Conservation (phyloP, 2,113 vertebrate species). For the Eulemur rufifrons region DNA sequence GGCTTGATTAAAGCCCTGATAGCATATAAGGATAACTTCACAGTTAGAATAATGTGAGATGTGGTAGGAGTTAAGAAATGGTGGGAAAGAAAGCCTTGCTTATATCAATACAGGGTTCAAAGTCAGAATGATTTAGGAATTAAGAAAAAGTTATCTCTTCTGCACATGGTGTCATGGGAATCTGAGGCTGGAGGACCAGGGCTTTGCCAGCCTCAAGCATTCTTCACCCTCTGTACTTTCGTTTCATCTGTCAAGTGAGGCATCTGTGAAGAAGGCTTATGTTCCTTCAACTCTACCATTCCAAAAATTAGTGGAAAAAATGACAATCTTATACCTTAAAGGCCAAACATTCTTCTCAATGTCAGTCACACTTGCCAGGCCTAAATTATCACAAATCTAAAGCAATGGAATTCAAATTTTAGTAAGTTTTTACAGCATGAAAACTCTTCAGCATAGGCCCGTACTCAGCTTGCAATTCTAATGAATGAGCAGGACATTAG, state of each 20-base stretch:
- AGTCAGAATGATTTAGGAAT: background rate
- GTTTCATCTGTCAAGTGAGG: background rate
- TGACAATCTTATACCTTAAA: constrained; percentile 29
- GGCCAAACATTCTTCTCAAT: background rate
- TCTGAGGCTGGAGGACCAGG: background rate
- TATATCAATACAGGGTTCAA: background rate
- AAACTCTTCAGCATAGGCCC: background rate
- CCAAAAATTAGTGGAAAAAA: constrained; percentile 20
- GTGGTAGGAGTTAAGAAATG: background rate
- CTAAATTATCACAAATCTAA: constrained; percentile 38
- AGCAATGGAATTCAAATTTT: constrained; percentile 11
- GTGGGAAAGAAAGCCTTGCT: background rate
- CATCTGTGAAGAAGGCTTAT: background rate
- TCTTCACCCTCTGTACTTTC: background rate
- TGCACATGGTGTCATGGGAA: background rate
- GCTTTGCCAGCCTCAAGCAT: background rate
- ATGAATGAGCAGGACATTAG: background rate
- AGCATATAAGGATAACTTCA: background rate
- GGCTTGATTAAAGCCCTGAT: background rate
- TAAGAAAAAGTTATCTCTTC: background rate
- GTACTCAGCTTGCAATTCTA: background rate
- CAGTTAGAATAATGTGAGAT: background rate
- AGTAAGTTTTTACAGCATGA: background rate
- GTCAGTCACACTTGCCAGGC: background rate
- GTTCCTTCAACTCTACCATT: background rate